Conservation (phyloP, 2,797 vertebrate species). For the Xenops minutus region DNA sequence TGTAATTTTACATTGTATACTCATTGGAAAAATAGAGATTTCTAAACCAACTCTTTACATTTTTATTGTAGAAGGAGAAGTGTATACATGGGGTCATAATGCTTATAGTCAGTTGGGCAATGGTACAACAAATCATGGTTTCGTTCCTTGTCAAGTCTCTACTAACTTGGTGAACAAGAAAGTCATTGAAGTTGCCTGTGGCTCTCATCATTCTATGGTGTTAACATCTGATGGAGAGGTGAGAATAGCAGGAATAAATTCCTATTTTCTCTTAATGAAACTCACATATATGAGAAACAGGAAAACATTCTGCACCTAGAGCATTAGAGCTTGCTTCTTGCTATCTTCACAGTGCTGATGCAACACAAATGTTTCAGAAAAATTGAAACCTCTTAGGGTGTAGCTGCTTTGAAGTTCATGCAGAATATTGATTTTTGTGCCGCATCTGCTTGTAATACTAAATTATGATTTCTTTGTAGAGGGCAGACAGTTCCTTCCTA, state of each 20-base stretch:
- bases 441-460: neutral
- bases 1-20: neutral
- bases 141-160: slow-evolving; percentile 90
- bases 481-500: neutral
- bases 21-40: neutral
- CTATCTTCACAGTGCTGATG: neutral
- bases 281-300: neutral
- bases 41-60: neutral
- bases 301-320: neutral
- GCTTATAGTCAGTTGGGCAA: slow-evolving; percentile 96
- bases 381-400: neutral
- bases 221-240: slow-evolving; percentile 96
- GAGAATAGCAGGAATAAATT: slow-evolving; percentile 4
- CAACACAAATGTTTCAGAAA: neutral
- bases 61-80: slow-evolving; percentile 88
- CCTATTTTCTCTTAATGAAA: neutral
- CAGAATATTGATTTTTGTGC: neutral
- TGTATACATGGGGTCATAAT: slow-evolving; percentile 97
- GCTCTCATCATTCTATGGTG: slow-evolving; percentile 95
- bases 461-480: neutral
- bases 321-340: neutral
- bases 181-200: slow-evolving; percentile 92
- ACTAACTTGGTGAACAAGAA: slow-evolving; percentile 93
- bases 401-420: neutral
- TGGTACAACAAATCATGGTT: slow-evolving; percentile 90